Conservation (phyloP, 2,113 vertebrate genomes). For the Anhinga anhinga region DNA sequence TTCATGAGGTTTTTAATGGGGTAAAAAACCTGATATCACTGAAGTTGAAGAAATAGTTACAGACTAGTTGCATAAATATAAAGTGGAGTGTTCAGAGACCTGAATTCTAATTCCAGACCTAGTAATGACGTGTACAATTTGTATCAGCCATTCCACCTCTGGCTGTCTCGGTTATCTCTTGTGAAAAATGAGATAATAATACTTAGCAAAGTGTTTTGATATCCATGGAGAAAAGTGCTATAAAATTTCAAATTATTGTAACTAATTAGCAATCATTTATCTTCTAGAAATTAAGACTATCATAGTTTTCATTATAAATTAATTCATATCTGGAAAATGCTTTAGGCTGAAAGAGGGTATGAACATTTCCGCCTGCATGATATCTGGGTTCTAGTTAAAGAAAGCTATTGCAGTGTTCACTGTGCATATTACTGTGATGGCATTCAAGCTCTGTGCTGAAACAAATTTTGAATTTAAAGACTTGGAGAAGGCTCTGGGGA, state of each 20-base stretch:
- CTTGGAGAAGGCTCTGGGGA: not conserved
- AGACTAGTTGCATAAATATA: constrained; percentile 2
- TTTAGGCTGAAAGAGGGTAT: constrained; percentile 13
- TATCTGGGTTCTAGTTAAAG: not conserved
- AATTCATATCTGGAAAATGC: constrained; percentile 44
- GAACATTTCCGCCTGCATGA: not conserved
- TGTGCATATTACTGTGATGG: not conserved
- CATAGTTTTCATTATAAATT: constrained; percentile 55
- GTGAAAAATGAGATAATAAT: constrained; percentile 53
- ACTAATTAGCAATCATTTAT: constrained; percentile 56
- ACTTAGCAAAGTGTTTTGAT: constrained; percentile 43
- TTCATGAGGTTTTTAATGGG: not conserved
- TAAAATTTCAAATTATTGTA: constrained; percentile 48
- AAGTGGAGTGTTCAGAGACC: not conserved
- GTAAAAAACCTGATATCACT: not conserved
- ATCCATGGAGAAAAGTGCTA: constrained; percentile 39
- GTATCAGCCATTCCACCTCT: constrained; percentile 32
- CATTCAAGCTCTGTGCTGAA: not conserved
- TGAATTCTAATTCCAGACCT: constrained; percentile 21
- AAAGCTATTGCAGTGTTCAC: not conserved
- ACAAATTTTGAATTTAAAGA: not conserved
- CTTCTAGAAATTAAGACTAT: constrained; percentile 40
- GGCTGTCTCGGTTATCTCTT: constrained; percentile 34
- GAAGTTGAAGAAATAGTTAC: not conserved
- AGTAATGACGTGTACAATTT: not conserved